phyloP scores from a whole-genome alignment of 2,113 vertebrate genomes.

The Phasianus colchicus region DNA sequence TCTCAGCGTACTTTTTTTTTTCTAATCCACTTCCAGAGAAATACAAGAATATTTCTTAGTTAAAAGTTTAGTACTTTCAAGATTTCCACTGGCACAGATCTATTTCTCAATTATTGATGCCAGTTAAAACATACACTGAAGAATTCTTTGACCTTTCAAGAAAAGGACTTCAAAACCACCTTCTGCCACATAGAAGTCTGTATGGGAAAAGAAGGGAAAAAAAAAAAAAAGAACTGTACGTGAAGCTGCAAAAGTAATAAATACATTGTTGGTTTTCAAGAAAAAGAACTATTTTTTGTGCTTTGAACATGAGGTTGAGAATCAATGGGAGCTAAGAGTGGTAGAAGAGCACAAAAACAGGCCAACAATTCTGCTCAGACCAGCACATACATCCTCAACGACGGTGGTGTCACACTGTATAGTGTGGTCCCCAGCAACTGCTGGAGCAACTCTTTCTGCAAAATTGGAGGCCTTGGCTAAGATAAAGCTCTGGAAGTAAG shows the following conservation, averaged over 20 bases:
- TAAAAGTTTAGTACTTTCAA: neutral
- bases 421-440: neutral
- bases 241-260: neutral
- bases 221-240: neutral
- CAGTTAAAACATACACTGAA: neutral
- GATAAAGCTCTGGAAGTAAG: neutral
- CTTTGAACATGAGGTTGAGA: neutral
- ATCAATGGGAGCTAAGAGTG: neutral
- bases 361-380: neutral
- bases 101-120: neutral
- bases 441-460: neutral
- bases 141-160: conserved; percentile 1
- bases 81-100: neutral
- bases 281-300: neutral
- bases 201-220: no score
- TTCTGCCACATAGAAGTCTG: neutral
- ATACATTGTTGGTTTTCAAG: neutral
- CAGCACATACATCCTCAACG: neutral
- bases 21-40: neutral
- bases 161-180: neutral
- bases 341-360: neutral
- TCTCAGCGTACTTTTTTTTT: neutral
- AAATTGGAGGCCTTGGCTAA: neutral
- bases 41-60: neutral
- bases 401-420: neutral